A percentile compares a stretch with the other conserved stretches of the same genome.
Evolutionary conservation across 2,888 invertebrate genomes (phyloP).

Genomic region (Onthophagus sagittarius): DNA sequence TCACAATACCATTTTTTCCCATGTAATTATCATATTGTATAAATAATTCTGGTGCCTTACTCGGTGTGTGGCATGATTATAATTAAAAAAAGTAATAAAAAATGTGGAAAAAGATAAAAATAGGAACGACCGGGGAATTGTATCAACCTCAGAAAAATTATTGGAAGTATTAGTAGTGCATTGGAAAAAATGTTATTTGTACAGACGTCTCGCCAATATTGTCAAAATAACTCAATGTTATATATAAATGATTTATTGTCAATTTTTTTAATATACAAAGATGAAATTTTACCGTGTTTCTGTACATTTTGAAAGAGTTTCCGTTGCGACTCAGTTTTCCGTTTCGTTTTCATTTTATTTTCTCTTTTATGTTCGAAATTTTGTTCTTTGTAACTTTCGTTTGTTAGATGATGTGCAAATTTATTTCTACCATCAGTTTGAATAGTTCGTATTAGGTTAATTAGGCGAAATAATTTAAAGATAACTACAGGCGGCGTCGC

Average conservation of each 20-base stretch:
- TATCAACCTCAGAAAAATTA: conserved; percentile 26
- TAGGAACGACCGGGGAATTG: conserved; percentile 38
- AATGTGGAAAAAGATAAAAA: conserved; percentile 25
- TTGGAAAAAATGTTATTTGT: conserved; percentile 48
- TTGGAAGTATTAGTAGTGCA: conserved; percentile 34
- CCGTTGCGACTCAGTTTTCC: background rate
- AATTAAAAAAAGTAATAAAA: conserved; percentile 28
- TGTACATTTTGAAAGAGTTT: conserved; percentile 23
- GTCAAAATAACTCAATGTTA: conserved; percentile 45
- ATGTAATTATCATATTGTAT: conserved; percentile 44
- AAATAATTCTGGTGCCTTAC: conserved; percentile 50
- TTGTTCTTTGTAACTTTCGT: background rate
- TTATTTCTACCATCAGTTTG: background rate
- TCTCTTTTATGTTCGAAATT: background rate
- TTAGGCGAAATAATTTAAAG: background rate
- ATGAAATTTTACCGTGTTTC: conserved; percentile 39
- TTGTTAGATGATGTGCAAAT: background rate
- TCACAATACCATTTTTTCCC: conserved; percentile 47
- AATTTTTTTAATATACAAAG: conserved; percentile 50
- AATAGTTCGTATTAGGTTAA: background rate
- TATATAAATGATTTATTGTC: conserved; percentile 49
- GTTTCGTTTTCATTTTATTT: background rate
- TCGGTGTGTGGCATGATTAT: conserved; percentile 44
- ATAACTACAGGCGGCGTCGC: no score
- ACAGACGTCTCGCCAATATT: conserved; percentile 44